These are phyloP conservation scores for Todiramphus chloris DNA, from an alignment of 2,113 vertebrate species.

Conservation along the genomic window DNA sequence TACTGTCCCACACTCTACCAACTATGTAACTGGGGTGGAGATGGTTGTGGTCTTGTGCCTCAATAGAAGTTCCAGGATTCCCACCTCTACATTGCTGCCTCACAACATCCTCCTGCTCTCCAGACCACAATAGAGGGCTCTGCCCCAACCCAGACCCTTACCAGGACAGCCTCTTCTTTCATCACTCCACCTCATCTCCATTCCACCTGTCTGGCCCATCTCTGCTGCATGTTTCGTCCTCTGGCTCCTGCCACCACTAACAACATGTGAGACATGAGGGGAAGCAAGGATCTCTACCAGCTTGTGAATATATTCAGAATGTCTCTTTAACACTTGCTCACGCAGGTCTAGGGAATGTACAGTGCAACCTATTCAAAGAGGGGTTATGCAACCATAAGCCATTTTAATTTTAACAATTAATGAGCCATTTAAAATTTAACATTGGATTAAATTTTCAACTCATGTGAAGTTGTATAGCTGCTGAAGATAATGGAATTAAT, in stretches of 20 bases:
- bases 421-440: neutral
- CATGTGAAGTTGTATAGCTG: neutral
- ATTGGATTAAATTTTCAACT: neutral
- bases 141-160: neutral
- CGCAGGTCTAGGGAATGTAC: neutral
- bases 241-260: neutral
- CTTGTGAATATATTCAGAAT: neutral
- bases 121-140: neutral
- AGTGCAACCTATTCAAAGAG: neutral
- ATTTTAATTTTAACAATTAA: neutral
- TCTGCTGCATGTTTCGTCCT: accelerated
- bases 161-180: neutral
- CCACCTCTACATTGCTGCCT: neutral
- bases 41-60: neutral
- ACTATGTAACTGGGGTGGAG: neutral
- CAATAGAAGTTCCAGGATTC: neutral
- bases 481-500: neutral
- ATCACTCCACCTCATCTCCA: neutral
- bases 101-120: neutral
- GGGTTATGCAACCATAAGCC: neutral
- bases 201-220: neutral
- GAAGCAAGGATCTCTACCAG: neutral
- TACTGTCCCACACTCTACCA: neutral
- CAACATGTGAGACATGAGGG: neutral
- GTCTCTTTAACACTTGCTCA: neutral